Base-by-base conservation (phyloP, 2,113 vertebrate species). In the Tyrannus savana region DNA sequence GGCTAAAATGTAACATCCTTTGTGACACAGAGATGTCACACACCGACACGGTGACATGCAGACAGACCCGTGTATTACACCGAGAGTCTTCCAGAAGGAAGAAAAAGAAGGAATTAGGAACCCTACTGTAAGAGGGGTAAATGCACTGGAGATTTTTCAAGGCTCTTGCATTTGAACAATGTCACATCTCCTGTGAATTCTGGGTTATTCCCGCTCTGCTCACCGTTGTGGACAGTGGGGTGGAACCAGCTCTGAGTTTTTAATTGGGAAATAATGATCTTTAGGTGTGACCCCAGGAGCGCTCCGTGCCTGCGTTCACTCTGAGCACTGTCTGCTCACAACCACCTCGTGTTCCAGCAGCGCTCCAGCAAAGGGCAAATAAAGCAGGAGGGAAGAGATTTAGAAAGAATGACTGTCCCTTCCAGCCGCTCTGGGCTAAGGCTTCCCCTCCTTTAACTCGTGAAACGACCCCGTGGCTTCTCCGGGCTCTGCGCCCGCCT, bases 21-120 rank as follows among this genome's bases (percentile, higher is more conserved):
- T 33, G n/a, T 8, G 68, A 7, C 19, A 1, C 1, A 1, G 10
- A 13, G 5, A 18, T 1, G 31, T 28, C 0, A 12, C n/a, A 9
- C 15, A 35, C 28, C 1, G 18, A 1, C 4, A 3, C 1, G 27
- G 7, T 30, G 35, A 21, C 5, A 31, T 44, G 50, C 72, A 90
- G 90, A 64, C 81, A 85, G 66, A 66, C 17, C 12, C 25, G 2
- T 60, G 75, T 74, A 19, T 80, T 72, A 56, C 35, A 56, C 90
- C 76, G 9, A 52, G 63, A n/a, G 62, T 68, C 93, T 89, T 56
- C 79, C 80, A 78, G 52, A 67, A 66, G 15, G 52, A 90, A 46
- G 60, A 33, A 18, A 59, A 41, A 64, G 75, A 33, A 90, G 73
- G 55, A 91, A 94, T 90, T 50, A 35, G 1, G 63, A 74, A 56